These are phyloP conservation scores for Gasteruption jaculator DNA, from an alignment of 2,888 invertebrate species.

Conservation along the genomic window DNA sequence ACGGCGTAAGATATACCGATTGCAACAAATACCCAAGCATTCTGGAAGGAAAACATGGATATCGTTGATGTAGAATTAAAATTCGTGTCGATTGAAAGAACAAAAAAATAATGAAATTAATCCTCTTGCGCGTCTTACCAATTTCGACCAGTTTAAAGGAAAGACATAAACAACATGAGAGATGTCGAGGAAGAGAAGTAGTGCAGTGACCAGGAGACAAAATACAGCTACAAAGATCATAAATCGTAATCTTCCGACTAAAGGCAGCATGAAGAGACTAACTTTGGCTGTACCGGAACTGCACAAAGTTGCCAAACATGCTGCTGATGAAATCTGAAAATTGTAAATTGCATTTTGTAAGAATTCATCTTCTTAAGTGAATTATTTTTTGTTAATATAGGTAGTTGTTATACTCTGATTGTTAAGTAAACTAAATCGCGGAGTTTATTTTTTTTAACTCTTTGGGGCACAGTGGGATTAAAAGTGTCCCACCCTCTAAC, in stretches of 20 bases:
- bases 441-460: no score
- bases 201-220: conserved; percentile 68
- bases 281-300: conserved; percentile 73
- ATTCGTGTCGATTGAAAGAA: no score
- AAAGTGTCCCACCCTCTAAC: no score
- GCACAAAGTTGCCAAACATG: conserved; percentile 70
- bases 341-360: conserved; percentile 3
- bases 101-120: no score
- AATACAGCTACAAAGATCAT: conserved; percentile 76
- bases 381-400: conserved; percentile 11
- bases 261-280: conserved; percentile 72
- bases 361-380: conserved; percentile 7
- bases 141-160: conserved; percentile 74
- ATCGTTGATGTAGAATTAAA: conserved; percentile 4
- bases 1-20: conserved; percentile 69
- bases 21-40: conserved; percentile 69
- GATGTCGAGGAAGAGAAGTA: conserved; percentile 75
- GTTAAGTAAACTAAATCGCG: background rate
- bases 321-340: conserved; percentile 65
- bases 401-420: conserved; percentile 5
- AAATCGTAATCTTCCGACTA: conserved; percentile 69
- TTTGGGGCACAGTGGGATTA: no score
- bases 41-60: conserved; percentile 51
- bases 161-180: conserved; percentile 74
- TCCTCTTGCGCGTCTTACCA: no score